Percentiles rank a stretch among this genome's conserved stretches.
Evolutionary conservation across 2,888 invertebrate genomes (phyloP).

Genomic region (Chaetoderma sp.): DNA sequence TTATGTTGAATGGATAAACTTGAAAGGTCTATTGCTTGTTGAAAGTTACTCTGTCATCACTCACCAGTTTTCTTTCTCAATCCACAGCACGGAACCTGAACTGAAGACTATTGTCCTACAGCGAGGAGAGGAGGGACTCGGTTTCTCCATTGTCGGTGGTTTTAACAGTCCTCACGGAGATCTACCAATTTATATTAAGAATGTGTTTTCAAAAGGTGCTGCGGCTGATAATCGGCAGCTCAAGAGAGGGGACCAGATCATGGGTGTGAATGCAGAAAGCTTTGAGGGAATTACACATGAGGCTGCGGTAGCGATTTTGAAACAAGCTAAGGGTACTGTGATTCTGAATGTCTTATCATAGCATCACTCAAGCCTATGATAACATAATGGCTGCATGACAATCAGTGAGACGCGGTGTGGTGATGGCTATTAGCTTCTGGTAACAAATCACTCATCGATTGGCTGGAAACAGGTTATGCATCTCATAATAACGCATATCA

Average conservation of each 20-base stretch:
- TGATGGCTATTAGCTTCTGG: too few species aligned
- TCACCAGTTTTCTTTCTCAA: neutral
- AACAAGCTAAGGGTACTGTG: constrained; percentile 74
- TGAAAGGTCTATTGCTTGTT: too few species aligned
- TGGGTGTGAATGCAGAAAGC: constrained; percentile 90
- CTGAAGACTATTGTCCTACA: constrained; percentile 70
- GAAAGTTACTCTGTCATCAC: too few species aligned
- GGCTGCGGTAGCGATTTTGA: constrained; percentile 88
- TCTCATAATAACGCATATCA: too few species aligned
- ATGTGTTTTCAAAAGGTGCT: constrained; percentile 79
- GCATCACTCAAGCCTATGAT: too few species aligned
- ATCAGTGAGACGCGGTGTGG: too few species aligned
- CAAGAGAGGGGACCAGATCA: constrained; percentile 90
- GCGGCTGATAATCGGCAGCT: constrained; percentile 86
- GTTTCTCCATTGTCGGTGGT: constrained; percentile 74
- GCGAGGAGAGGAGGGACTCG: constrained; percentile 72
- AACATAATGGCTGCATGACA: too few species aligned
- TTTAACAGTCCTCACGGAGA: constrained; percentile 72
- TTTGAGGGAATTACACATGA: constrained; percentile 75
- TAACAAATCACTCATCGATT: too few species aligned
- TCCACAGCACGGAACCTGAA: constrained; percentile 33
- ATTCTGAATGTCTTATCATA: constrained; percentile 69
- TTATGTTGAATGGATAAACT: too few species aligned
- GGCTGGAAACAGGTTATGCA: too few species aligned
- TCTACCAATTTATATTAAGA: constrained; percentile 73